Evolutionary conservation across 2,888 invertebrate species (phyloP).

Genomic region (Platynereis dumerilii): DNA sequence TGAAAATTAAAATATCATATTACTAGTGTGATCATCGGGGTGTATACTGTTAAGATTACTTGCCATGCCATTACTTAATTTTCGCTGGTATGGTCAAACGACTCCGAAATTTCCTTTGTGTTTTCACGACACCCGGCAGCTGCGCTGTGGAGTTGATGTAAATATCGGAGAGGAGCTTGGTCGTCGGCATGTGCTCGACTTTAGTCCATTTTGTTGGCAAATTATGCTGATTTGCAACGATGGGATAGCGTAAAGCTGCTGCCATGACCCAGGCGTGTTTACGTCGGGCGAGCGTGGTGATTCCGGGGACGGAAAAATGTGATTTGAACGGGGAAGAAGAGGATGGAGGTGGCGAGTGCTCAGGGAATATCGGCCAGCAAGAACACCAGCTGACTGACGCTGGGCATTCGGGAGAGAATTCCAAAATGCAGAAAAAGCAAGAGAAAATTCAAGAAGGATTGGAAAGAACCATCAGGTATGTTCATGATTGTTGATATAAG

Average conservation of each 20-base stretch:
- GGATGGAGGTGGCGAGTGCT: slow-evolving; percentile 15
- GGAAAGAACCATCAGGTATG: slow-evolving; percentile 25
- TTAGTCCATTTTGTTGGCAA: slow-evolving; percentile 1
- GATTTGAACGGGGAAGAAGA: slow-evolving; percentile 19
- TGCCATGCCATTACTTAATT: too few species aligned
- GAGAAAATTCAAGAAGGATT: slow-evolving; percentile 25
- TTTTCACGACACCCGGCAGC: slow-evolving; percentile 24
- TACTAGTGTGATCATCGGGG: too few species aligned
- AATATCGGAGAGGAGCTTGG: slow-evolving; percentile 19
- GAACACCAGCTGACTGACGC: slow-evolving; percentile 9
- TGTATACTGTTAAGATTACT: too few species aligned
- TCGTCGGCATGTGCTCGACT: too few species aligned
- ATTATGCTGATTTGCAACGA: slow-evolving; percentile 8
- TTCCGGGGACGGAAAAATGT: slow-evolving; percentile 20
- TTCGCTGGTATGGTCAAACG: too few species aligned
- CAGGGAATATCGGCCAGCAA: slow-evolving; percentile 19
- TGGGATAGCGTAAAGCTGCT: slow-evolving; percentile 22
- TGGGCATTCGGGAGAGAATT: too few species aligned
- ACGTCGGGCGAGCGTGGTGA: slow-evolving; percentile 23
- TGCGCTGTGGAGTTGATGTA: slow-evolving; percentile 18
- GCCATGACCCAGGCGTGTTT: slow-evolving; percentile 24
- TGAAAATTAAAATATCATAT: too few species aligned
- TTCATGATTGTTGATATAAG: neutral
- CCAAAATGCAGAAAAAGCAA: slow-evolving; percentile 2
- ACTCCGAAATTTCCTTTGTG: neutral